Evolutionary conservation across 2,888 invertebrate species (phyloP), one percentile per base, ranked within the genome.

Genomic region (Synanthedon tipuliformis): DNA sequence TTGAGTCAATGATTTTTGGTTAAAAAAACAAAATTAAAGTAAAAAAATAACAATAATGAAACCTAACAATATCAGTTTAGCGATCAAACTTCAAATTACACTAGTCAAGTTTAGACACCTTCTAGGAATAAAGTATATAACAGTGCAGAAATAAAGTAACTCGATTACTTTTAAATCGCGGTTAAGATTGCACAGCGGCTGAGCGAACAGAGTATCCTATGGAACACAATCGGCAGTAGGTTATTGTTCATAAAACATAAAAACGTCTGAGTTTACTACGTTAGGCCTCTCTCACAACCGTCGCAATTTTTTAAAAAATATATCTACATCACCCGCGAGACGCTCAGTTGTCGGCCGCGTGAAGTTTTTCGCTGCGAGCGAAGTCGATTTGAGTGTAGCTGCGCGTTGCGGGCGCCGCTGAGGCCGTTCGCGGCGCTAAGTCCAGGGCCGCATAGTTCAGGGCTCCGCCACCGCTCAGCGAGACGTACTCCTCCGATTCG

Each of bases 321-420:
- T 45, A n/a, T 45, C 8, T 13, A 12, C 7, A 13, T 45, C 34
- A 34, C 50, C n/a, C 40, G 34, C 11, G 27, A 15, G 51, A 51
- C 53, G 55, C 56, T 50, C 56, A 54, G 50, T 56, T 58, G 50
- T 61, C 61, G 41, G 60, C 59, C 54, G 57, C 59, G 57, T 75
- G 82, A 57, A 85, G 68, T 55, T 78, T 78, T 61, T 90, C 90
- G 73, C 90, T 89, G 75, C 91, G 91, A 40, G 90, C 86, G 79
- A 94, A 95, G 88, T 94, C 94, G 57, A 95, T 94, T 84, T 94
- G 92, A 58, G 94, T 94, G 79, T 95, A 95, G 48, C 89, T 89
- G 66, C 92, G 90, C 27, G 50, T 23, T 50, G 88, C 69, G 18
- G 83, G 67, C 23, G 87, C 79, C 45, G 88, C 59, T 63, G 61